These are phyloP conservation scores for Hemiscyllium ocellatum DNA, from an alignment of 2,113 vertebrate genomes.

Conservation along the genomic window DNA sequence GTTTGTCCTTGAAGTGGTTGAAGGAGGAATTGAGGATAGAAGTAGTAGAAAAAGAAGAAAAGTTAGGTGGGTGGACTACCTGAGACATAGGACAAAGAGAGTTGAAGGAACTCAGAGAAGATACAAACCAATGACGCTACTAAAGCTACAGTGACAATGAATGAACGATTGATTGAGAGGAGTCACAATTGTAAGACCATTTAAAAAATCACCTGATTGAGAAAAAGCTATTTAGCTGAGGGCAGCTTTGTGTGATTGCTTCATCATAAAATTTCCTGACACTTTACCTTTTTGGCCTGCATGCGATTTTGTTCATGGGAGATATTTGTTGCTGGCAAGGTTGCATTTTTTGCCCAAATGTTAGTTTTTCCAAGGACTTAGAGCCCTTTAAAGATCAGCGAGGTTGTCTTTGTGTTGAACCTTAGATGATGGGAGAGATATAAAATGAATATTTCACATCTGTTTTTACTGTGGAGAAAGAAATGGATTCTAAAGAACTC, in stretches of 20 bases:
- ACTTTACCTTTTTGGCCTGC: background rate
- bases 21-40: background rate
- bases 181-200: background rate
- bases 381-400: no score
- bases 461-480: no score
- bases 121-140: background rate
- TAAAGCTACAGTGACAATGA: background rate
- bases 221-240: background rate
- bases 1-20: background rate
- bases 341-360: background rate
- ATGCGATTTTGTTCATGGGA: background rate
- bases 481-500: no score
- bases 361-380: background rate
- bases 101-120: background rate
- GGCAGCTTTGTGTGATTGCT: background rate
- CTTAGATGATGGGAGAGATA: no score
- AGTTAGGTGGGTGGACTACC: background rate
- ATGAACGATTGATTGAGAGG: background rate
- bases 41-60: background rate
- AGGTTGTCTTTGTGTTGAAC: no score
- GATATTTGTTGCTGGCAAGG: background rate
- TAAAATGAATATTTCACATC: no score
- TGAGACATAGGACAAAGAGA: background rate
- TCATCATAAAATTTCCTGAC: background rate
- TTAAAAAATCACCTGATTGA: background rate